Evolutionary conservation across 2,797 vertebrate species (phyloP), one percentile per base, ranked within the genome.

Genomic region (Pachyuromys duprasi): DNA sequence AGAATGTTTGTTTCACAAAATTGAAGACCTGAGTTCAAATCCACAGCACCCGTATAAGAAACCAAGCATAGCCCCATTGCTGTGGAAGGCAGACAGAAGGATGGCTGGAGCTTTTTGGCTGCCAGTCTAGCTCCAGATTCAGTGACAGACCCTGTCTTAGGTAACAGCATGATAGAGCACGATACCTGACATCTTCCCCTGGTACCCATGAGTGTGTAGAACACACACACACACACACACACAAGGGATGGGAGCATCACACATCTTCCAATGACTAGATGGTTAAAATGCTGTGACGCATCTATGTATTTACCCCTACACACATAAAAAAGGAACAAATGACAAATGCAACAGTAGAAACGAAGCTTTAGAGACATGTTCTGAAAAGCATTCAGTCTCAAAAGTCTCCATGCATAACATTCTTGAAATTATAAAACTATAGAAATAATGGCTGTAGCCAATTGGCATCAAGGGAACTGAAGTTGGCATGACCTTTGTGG

Each of bases 401-500:
- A 81, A 83, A 74, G 67, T 14, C 53, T 8, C 70, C 8, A 26
- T 79, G 87, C 78, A 39, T 24, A 53, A 87, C 31, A 79, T 74
- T 86, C 36, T 82, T n/a, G 9, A 81, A 39, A 49, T 84, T 62
- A 60, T n/a, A 69, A 82, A 76, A 28, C 55, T 24, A 2, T 12
- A 55, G 83, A 83, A 62, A 69, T 55, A 70, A 36, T 14, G 33
- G 31, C 45, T 22, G 13, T 15, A 49, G 33, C 17, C 39, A 63
- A 28, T 13, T 8, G 7, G 7, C 15, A 0, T 57, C 22, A 26
- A 36, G 36, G 69, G 13, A 55, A 8, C 15, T 22, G 13, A 4
- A 12, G 20, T 8, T 22, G 24, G 0, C n/a, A 0, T 15, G 13
- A 26, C 15, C 18, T 0, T 6, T 69, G 31, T 69, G 45, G 8